A percentile compares a stretch with the other conserved stretches of the same genome.
phyloP scores from a whole-genome alignment of 2,113 vertebrate species.

The Campylorhamphus procurvoides region DNA sequence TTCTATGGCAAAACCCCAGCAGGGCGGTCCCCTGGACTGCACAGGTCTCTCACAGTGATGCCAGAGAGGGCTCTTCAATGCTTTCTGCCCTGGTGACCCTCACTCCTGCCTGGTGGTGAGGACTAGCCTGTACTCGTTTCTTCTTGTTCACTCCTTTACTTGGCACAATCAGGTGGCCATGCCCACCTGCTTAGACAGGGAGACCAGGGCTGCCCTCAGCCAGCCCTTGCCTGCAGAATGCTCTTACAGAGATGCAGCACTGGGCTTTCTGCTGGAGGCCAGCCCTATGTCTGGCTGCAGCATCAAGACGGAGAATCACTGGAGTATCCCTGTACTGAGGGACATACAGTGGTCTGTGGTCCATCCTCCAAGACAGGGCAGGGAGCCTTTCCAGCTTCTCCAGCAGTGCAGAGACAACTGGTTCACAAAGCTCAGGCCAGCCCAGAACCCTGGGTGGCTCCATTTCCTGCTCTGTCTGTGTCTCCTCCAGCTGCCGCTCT shows the following conservation, averaged over 20 bases:
- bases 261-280: neutral
- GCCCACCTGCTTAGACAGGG: neutral
- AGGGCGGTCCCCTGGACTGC: neutral
- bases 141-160: neutral
- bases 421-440: neutral
- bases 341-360: neutral
- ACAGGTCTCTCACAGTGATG: neutral
- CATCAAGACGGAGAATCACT: neutral
- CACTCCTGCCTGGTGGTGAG: neutral
- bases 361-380: neutral
- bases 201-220: neutral
- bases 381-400: neutral
- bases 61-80: neutral
- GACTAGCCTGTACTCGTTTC: neutral
- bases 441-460: neutral
- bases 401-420: neutral
- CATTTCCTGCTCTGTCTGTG: neutral
- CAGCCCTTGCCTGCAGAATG: neutral
- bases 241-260: neutral
- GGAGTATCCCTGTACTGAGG: neutral
- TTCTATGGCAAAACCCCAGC: neutral
- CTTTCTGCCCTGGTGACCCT: neutral
- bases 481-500: accelerated
- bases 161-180: accelerated
- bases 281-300: neutral